Base-by-base conservation (phyloP, 1,140 invertebrate genomes). In the Microplitis mediator region DNA sequence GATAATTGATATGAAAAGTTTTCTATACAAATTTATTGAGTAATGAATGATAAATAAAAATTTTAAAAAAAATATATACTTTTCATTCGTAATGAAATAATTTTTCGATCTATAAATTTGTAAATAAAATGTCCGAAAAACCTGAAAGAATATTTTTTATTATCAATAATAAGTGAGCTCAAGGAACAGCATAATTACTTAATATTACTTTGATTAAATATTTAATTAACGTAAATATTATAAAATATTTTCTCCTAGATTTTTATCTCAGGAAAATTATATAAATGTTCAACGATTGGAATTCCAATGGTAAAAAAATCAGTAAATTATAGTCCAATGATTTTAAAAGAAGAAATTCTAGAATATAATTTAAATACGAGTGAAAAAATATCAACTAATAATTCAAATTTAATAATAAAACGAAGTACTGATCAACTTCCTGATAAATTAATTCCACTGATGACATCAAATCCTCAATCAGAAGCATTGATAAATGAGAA, bases 181-280 rank as follows among this genome's bases (percentile, higher is more conserved):
- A 23, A 23, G 23, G 23, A 23, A 23, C 23, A 23, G 2, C 23
- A 23, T 23, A 23, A 23, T 23, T 23, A 23, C 23, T 23, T 23
- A 2, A 23, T 23, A 23, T 23, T 23, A 23, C 23, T 23, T 23
- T 23, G 23, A 23, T 23, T 23, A 23, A 23, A 23, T 1, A 23
- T 23, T 23, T 23, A 23, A 23, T 23, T 23, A 23, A 23, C 23
- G 23, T 23, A 23, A 23, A 23, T 23, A 1, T 2, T 23, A 23
- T 23, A 23, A 23, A 23, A 23, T 23, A 45, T 45, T 45, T 45
- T 11, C 11, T 45, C 5, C 6, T 9, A 82, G 80, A 34, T 81
- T 6, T 77, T 78, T 14, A 16, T 80, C 32, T 73, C 74, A 23
- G 79, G 77, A 50, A 36, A 58, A 54, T 60, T 61, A 5, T 70